A percentile compares a stretch with the other conserved stretches of the same genome.
These are phyloP conservation scores for Ganaspis sp. DNA, from an alignment of 1,140 invertebrate genomes.

Conservation along the genomic window DNA sequence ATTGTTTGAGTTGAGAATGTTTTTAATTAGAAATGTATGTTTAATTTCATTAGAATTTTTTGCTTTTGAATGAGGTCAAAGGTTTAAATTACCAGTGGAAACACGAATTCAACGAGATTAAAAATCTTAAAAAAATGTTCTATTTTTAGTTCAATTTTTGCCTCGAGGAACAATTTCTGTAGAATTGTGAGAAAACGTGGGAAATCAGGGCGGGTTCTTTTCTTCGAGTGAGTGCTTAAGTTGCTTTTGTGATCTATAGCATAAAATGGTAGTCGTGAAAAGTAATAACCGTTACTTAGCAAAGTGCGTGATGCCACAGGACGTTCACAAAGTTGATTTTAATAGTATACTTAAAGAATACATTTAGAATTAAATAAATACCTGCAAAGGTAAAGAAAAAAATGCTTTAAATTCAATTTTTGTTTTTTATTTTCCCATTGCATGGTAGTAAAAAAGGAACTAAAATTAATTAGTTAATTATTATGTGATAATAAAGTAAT, in stretches of 20 bases:
- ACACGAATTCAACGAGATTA: background rate
- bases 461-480: too few relatives aligned
- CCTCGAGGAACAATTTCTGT: background rate
- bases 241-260: slow-evolving; percentile 8
- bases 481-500: too few relatives aligned
- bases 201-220: slow-evolving; percentile 6
- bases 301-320: background rate
- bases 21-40: too few relatives aligned
- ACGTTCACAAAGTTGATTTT: slow-evolving; percentile 17
- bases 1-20: too few relatives aligned
- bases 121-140: background rate
- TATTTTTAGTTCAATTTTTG: background rate
- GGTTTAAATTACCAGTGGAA: background rate
- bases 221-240: slow-evolving; percentile 17
- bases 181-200: slow-evolving; percentile 16
- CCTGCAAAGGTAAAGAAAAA: background rate
- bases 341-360: slow-evolving; percentile 2
- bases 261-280: slow-evolving; percentile 8
- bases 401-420: background rate
- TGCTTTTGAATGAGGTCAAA: too few relatives aligned
- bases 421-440: too few relatives aligned
- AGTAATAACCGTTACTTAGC: slow-evolving; percentile 21
- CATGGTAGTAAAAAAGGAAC: too few relatives aligned
- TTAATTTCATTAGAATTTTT: too few relatives aligned
- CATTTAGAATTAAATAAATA: slow-evolving; percentile 3